These are phyloP conservation scores for Pao palembangensis DNA, from an alignment of 2,113 vertebrate genomes.

Conservation along the genomic window DNA sequence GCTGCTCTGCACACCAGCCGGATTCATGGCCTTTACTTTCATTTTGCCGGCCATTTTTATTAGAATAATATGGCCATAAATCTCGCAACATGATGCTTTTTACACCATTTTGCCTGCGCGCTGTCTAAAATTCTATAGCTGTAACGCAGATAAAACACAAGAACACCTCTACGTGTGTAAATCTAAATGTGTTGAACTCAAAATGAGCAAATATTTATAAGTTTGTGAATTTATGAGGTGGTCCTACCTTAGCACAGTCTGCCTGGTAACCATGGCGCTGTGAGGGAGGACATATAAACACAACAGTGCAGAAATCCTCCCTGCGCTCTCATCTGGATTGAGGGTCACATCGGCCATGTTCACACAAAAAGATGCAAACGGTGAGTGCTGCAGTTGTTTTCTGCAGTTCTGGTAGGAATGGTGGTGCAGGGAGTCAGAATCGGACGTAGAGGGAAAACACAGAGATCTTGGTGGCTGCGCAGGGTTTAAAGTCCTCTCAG, in stretches of 20 bases:
- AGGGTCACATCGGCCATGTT: slow-evolving; percentile 34
- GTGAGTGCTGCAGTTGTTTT: slow-evolving; percentile 18
- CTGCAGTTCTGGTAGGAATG: slow-evolving; percentile 15
- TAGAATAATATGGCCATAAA: not conserved
- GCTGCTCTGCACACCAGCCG: slow-evolving; percentile 40
- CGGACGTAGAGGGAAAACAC: slow-evolving; percentile 18
- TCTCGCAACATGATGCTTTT: not conserved
- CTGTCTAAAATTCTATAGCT: not conserved
- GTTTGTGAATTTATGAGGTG: slow-evolving; percentile 65
- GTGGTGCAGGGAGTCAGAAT: not conserved
- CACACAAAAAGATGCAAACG: slow-evolving; percentile 11
- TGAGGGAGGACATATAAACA: slow-evolving; percentile 65
- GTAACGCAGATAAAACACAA: slow-evolving; percentile 56
- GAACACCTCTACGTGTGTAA: slow-evolving; percentile 64
- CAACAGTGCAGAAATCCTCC: slow-evolving; percentile 53
- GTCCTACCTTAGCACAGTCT: slow-evolving; percentile 51
- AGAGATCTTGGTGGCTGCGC: slow-evolving; percentile 35
- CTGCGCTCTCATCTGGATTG: slow-evolving; percentile 36
- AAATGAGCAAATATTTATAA: slow-evolving; percentile 73
- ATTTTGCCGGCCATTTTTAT: not conserved
- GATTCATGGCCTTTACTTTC: slow-evolving; percentile 27
- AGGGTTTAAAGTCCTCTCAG: slow-evolving; percentile 69
- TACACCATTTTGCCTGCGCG: not conserved
- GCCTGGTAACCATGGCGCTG: slow-evolving; percentile 66
- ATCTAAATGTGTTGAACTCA: slow-evolving; percentile 53